Evolutionary conservation across 2,113 vertebrate genomes (phyloP), one percentile per base, ranked within the genome.

Genomic region (Numenius arquata): DNA sequence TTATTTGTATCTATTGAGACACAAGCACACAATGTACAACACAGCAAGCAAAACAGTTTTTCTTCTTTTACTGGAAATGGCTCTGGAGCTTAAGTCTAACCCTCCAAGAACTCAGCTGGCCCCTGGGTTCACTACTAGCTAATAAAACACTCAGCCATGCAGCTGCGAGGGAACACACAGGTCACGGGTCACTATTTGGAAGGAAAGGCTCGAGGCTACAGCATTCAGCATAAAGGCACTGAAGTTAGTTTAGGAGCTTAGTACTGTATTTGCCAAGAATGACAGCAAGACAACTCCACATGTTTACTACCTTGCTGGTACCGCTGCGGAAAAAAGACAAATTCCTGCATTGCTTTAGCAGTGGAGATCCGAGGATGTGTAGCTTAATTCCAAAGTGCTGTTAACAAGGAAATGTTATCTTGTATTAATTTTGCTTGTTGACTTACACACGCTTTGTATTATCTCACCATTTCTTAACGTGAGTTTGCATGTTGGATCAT

Each of bases 81-180:
- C 30, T 67, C 58, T 74, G 36, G 50, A 87, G 50, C 52, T 91
- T 50, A 74, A 74, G 30, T 20, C 34, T 41, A 89, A 32, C 32
- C 40, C 25, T 74, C 21, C 10, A 67, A 61, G 72, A 89, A 74
- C 9, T 56, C 40, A 84, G 77, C 36, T 76, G 62, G 56, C 68
- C 43, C 40, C 67, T 25, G 14, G 16, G 40, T n/a, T 71, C 55
- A 61, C 50, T 52, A 27, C 21, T 45, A 59, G 48, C 61, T 71
- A 82, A 86, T 66, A 74, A 83, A 94, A 70, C 66, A 71, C 80
- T 59, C 70, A 85, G 65, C n/a, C 48, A n/a, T 36, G 36, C 63
- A 91, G 53, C 23, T 73, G 38, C 2, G 0, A 72, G 22, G 40
- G 40, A 88, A 68, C 43, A 40, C 22, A 41, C 19, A 45, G 36